Evolutionary conservation across 1,140 invertebrate genomes (phyloP), one percentile per base, ranked within the genome.

Genomic region (Megathymus violae): DNA sequence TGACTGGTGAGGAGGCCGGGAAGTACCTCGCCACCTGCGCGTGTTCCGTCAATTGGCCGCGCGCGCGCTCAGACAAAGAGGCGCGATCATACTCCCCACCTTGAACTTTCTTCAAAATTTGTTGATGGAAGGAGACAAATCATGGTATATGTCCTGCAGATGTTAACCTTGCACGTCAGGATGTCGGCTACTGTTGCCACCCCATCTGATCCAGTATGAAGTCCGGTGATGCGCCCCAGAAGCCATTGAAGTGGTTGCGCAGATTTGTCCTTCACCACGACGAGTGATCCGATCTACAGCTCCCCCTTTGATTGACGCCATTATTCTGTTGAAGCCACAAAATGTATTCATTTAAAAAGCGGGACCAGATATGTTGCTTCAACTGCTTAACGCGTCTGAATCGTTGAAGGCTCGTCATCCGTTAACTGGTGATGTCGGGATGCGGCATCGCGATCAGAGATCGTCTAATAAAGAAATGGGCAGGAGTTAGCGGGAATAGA

Each of bases 401-500:
- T 43, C 60, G 19, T 10, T 41, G 38, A 9, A 62, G 46, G 5
- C 44, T 31, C 14, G 47, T 27, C 0, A 51, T 62, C 15, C 34
- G 10, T 4, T 22, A 22, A 4, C 13, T 44, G 22, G 38, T 51
- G 10, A 62, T 34, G 1, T 62, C 5, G 7, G 48, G 40, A 38
- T 61, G 25, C 11, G 56, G 56, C 19, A 40, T 15, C 27, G 41
- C 43, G 5, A 58, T 19, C 3, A 62, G 36, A 41, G 65, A 62
- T 41, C 58, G 48, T 38, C 44, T 60, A 34, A 62, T 59, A 7
- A 67, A 51, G 60, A 67, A 62, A 14, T 67, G 65, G 13, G 59
- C 44, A 43, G 65, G 65, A 50, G 65, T 47, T 1, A 68, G 13
- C 4, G 52, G 40, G 16, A 15, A 22, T 7, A 63, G 27, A 9